Evolutionary conservation across 2,113 vertebrate genomes (phyloP).

Genomic region (Larimichthys crocea): DNA sequence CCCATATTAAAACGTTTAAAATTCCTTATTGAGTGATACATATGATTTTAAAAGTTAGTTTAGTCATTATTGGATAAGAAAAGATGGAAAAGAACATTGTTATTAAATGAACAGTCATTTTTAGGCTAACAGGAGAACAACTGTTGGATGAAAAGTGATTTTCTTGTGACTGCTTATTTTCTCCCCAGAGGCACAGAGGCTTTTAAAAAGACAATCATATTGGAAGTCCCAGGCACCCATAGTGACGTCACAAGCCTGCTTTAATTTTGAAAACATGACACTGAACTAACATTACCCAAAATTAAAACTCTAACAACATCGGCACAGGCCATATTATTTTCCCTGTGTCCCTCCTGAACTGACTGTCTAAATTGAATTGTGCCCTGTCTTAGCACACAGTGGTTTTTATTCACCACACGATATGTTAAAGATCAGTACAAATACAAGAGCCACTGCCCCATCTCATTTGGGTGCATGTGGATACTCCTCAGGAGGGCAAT

Average conservation of each 20-base stretch:
- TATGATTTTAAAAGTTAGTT: background rate
- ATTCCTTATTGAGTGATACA: background rate
- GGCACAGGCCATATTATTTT: background rate
- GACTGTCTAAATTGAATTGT: conserved; percentile 1
- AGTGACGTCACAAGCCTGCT: background rate
- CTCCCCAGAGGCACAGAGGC: background rate
- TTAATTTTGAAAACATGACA: background rate
- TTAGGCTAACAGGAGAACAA: background rate
- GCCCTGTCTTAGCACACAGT: background rate
- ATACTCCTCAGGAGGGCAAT: background rate
- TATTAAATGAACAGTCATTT: background rate
- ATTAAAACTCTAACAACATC: background rate
- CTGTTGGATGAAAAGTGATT: background rate
- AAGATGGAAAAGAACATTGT: background rate
- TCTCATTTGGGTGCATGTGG: background rate
- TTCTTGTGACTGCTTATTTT: background rate
- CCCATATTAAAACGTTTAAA: too few species aligned
- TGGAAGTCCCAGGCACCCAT: background rate
- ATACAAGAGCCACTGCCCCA: background rate
- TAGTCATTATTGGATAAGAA: background rate
- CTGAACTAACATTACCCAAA: background rate
- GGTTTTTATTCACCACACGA: background rate
- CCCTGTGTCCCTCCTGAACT: background rate
- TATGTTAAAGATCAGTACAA: conserved; percentile 1
- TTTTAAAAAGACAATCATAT: background rate